Conservation (phyloP, 2,113 vertebrate genomes). For the Oncorhynchus masou region DNA sequence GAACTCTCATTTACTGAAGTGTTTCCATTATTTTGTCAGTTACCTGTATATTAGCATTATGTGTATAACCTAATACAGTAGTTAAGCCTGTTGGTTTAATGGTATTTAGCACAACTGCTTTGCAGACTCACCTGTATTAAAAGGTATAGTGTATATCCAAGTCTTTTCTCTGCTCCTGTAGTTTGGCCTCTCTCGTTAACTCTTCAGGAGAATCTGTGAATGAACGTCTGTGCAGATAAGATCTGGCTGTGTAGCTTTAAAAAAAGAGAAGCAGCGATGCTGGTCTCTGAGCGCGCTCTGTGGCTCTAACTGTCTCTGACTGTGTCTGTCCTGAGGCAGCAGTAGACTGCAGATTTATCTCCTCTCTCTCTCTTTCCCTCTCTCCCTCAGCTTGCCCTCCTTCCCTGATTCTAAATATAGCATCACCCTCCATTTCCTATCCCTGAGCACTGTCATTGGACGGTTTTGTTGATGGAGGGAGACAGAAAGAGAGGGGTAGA, state of each 20-base stretch:
- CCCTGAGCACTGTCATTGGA: conserved; percentile 51
- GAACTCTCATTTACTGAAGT: no score
- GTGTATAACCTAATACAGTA: not conserved
- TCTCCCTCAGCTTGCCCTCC: conserved; percentile 27
- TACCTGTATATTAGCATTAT: not conserved
- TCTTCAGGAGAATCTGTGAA: not conserved
- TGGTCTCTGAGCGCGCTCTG: conserved; percentile 13
- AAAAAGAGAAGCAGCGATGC: conserved; percentile 32
- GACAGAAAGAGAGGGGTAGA: conserved; percentile 6
- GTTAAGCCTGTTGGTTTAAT: conserved; percentile 19
- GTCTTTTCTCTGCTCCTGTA: conserved; percentile 20
- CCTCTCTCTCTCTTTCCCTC: conserved; percentile 34
- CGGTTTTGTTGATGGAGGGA: conserved; percentile 51
- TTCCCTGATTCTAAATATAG: conserved; percentile 80
- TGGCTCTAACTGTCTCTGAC: conserved; percentile 13
- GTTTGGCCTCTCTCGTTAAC: not conserved
- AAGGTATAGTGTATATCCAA: conserved; percentile 20
- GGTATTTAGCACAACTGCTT: conserved; percentile 9
- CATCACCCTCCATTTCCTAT: conserved; percentile 66
- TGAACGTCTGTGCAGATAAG: not conserved
- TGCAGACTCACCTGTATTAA: conserved; percentile 56
- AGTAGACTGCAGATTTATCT: conserved; percentile 64
- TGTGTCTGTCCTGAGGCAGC: conserved; percentile 61
- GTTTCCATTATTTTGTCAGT: no score
- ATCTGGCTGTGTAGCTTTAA: conserved; percentile 16